Conservation (phyloP, 2,888 invertebrate species). For the Melipona beecheii region DNA sequence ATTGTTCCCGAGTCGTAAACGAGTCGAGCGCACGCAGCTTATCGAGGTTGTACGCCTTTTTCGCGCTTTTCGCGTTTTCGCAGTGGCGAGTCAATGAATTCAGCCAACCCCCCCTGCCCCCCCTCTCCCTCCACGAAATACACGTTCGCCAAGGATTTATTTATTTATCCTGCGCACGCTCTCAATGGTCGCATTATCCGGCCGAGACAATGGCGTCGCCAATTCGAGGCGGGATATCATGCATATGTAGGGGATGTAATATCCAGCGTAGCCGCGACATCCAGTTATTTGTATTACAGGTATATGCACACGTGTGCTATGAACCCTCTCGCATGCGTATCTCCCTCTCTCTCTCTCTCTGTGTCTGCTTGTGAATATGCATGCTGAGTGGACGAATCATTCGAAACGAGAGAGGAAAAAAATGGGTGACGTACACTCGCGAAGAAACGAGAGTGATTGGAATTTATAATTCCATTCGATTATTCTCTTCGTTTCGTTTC, state of each 20-base stretch:
- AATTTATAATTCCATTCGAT: too few relatives aligned
- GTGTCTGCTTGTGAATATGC: not conserved
- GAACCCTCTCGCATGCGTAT: constrained; percentile 21
- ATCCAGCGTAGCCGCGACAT: not conserved
- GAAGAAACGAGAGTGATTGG: not conserved
- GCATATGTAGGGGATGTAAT: constrained; percentile 14
- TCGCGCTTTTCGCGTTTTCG: not conserved
- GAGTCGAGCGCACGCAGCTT: not conserved
- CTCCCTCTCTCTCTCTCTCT: too few relatives aligned
- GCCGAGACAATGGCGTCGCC: constrained; percentile 22
- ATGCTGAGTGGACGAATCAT: not conserved
- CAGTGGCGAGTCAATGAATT: constrained; percentile 12
- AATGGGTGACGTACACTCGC: not conserved
- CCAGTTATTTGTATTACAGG: constrained; percentile 6
- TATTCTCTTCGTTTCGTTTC: too few relatives aligned
- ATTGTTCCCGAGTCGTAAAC: constrained; percentile 1
- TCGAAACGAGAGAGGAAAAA: not conserved
- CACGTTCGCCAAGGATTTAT: constrained; percentile 27
- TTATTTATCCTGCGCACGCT: constrained; percentile 22
- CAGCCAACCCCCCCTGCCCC: too few relatives aligned
- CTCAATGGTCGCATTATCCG: constrained; percentile 11
- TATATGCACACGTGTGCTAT: not conserved
- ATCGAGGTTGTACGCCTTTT: not conserved
- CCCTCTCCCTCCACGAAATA: not conserved
- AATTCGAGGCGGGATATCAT: not conserved